These are phyloP conservation scores for Creontiades dilutus DNA, from an alignment of 2,888 invertebrate species.

Conservation along the genomic window DNA sequence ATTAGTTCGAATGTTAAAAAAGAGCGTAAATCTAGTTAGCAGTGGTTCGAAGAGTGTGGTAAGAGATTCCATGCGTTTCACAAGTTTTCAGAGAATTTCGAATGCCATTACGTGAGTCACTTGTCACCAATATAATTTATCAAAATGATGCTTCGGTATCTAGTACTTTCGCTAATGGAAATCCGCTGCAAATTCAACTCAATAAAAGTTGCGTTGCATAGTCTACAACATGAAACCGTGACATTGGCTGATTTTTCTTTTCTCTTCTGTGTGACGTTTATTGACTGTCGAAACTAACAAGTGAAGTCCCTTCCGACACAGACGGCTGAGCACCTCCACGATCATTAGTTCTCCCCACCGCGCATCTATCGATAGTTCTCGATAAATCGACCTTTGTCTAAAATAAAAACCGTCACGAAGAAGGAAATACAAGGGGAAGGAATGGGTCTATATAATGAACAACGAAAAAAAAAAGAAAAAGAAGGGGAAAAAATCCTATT, in stretches of 20 bases:
- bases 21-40: no score
- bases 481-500: neutral
- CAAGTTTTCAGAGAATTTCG: no score
- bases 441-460: neutral
- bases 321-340: slow-evolving; percentile 43
- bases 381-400: slow-evolving; percentile 65
- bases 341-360: slow-evolving; percentile 48
- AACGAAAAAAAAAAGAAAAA: neutral
- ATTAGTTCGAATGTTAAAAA: no score
- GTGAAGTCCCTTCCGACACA: slow-evolving; percentile 1
- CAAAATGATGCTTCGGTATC: no score
- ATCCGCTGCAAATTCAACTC: no score
- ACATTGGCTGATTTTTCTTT: neutral
- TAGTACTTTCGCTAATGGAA: no score
- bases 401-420: slow-evolving; percentile 58
- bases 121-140: no score
- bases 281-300: slow-evolving; percentile 39
- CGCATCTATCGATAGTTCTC: slow-evolving; percentile 49
- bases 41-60: no score
- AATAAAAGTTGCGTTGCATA: no score
- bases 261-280: slow-evolving; percentile 9
- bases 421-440: slow-evolving; percentile 6
- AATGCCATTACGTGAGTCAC: no score
- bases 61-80: no score
- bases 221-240: no score